Base-by-base conservation (phyloP, 2,797 vertebrate genomes). In the Dallia pectoralis region DNA sequence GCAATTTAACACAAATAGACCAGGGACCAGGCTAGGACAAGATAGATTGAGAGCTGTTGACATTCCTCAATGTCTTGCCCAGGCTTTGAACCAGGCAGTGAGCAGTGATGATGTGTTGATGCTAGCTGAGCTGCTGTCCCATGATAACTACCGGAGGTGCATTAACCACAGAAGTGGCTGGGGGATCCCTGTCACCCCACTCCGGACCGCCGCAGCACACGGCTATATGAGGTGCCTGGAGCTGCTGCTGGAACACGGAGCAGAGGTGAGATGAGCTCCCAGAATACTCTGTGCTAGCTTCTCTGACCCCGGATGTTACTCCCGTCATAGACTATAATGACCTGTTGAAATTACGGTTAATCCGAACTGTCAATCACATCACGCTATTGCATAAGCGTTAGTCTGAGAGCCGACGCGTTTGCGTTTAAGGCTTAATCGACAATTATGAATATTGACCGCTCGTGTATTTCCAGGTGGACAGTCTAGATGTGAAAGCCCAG, bases 401-500 rank as follows among this genome's bases (percentile, higher is more conserved):
- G 12, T 9, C 15, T 25, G 22, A 7, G n/a, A 12, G 59, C 29
- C 4, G 59, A 62, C 4, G 12, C 32, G 19, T 30, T 15, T 16
- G 32, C 18, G 29, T 44, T n/a, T n/a, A 9, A 44, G 61, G 61
- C 15, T 29, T 27, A 29, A 15, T 62, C 29, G 15, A 18, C 14
- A 6, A 62, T 12, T 3, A 9, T 44, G n/a, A 16, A 40, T 65
- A 18, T 15, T n/a, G 29, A 32, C 27, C 30, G 29, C 27, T 64
- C 7, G 19, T 56, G 29, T 14, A 6, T 33, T 32, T 32, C 1
- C 30, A 91, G 91, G 87, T 98, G 4, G 97, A 99, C 90, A 90
- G 93, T 77, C 90, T 98, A 77, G 97, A 99, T 0, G 93, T 96
- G 71, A 99, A 99, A 85, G 97, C 97, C 15, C 97, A 99, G 90